These are phyloP conservation scores for Pollimyrus isidori DNA, from an alignment of 2,113 vertebrate genomes.

Conservation along the genomic window DNA sequence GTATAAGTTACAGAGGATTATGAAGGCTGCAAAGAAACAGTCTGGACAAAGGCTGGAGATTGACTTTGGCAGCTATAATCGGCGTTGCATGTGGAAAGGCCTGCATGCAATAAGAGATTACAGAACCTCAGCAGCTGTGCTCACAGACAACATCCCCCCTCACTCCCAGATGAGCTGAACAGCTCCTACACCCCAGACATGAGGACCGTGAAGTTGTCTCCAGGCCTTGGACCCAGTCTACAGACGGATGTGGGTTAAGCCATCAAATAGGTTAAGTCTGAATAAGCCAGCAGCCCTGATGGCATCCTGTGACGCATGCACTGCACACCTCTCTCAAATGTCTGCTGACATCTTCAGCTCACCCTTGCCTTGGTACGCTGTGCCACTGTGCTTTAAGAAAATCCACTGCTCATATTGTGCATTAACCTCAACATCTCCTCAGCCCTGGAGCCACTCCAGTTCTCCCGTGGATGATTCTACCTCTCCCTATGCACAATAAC, in stretches of 20 bases:
- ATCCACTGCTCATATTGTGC: not conserved
- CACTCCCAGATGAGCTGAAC: not conserved
- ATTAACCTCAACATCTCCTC: not conserved
- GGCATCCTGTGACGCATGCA: not conserved
- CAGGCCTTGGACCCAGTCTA: not conserved
- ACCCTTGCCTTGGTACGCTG: not conserved
- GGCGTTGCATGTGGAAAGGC: not conserved
- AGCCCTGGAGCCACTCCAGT: not conserved
- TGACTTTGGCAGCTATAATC: not conserved
- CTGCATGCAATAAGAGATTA: not conserved
- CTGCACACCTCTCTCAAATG: not conserved
- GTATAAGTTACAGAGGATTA: not conserved
- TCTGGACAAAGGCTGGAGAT: not conserved
- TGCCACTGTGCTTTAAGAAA: not conserved
- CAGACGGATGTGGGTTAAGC: not conserved
- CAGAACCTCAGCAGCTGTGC: not conserved
- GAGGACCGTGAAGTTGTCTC: not conserved
- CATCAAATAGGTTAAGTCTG: not conserved
- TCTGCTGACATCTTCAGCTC: not conserved
- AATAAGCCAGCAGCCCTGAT: not conserved
- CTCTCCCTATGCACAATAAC: not conserved
- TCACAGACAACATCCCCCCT: not conserved
- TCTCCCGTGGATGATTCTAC: not conserved
- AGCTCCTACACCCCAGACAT: not conserved
- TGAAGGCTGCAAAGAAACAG: not conserved